Evolutionary conservation across 2,888 invertebrate species (phyloP).

Genomic region (Tiliacea aurago): DNA sequence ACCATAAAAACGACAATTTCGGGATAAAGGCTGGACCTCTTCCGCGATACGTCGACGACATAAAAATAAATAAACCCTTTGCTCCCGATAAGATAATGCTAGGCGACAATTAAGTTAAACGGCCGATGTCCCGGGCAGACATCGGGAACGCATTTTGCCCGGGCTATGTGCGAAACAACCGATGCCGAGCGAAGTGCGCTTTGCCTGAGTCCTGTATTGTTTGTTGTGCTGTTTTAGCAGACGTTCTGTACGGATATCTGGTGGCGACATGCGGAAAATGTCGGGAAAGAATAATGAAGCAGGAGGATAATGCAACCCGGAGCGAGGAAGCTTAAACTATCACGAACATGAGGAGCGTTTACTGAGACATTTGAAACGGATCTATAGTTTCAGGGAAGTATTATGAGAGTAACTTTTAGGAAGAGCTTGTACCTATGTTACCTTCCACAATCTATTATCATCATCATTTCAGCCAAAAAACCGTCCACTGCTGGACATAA

Average conservation of each 20-base stretch:
- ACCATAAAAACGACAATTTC: slow-evolving; percentile 70
- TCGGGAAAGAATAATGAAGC: slow-evolving; percentile 45
- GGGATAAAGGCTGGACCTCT: slow-evolving; percentile 69
- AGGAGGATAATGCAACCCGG: slow-evolving; percentile 15
- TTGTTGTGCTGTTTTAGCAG: slow-evolving; percentile 21
- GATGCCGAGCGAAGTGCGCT: slow-evolving; percentile 48
- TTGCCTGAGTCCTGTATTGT: slow-evolving; percentile 42
- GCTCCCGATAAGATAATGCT: slow-evolving; percentile 76
- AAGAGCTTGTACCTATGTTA: not conserved
- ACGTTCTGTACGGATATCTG: slow-evolving; percentile 30
- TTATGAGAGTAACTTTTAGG: not conserved
- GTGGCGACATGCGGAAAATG: slow-evolving; percentile 32
- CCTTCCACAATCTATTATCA: not conserved
- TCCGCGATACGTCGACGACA: slow-evolving; percentile 66
- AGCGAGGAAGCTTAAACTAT: slow-evolving; percentile 13
- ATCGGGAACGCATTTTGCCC: slow-evolving; percentile 69
- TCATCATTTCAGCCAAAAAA: too few relatives aligned
- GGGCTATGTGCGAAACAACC: slow-evolving; percentile 63
- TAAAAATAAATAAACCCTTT: slow-evolving; percentile 72
- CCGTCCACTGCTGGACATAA: too few relatives aligned
- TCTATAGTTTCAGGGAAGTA: not conserved
- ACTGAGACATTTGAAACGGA: slow-evolving; percentile 6
- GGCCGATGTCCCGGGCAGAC: slow-evolving; percentile 65
- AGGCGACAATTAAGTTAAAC: slow-evolving; percentile 76
- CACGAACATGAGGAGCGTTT: slow-evolving; percentile 3